phyloP scores from a whole-genome alignment of 1,140 invertebrate species.

The Apis florea region DNA sequence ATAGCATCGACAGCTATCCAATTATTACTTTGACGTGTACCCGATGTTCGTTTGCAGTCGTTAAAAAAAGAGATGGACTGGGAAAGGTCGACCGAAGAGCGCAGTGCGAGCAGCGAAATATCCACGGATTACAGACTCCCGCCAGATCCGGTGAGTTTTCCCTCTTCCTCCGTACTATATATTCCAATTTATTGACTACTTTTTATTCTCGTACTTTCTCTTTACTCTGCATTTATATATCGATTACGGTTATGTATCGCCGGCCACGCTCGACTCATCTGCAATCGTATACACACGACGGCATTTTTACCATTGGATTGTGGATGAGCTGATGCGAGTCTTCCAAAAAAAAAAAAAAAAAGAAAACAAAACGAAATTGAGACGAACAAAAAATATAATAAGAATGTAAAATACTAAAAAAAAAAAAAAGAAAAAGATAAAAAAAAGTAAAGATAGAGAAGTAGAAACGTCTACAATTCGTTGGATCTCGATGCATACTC shows the following conservation, averaged over 20 bases:
- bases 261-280: constrained; percentile 44
- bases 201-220: constrained; percentile 71
- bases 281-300: constrained; percentile 43
- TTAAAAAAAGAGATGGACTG: constrained; percentile 94
- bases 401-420: neutral
- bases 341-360: neutral
- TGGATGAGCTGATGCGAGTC: constrained; percentile 47
- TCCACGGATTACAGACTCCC: constrained; percentile 88
- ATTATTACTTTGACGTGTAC: constrained; percentile 57
- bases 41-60: constrained; percentile 82
- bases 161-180: constrained; percentile 37
- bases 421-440: constrained; percentile 3
- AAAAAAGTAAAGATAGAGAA: constrained; percentile 15
- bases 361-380: neutral
- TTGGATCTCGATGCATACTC: constrained; percentile 37
- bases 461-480: constrained; percentile 29
- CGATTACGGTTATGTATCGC: constrained; percentile 43
- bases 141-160: constrained; percentile 90
- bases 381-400: neutral
- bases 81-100: constrained; percentile 88
- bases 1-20: constrained; percentile 23
- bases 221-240: constrained; percentile 77
- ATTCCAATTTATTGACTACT: constrained; percentile 75
- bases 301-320: constrained; percentile 32
- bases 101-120: constrained; percentile 86